A percentile compares a stretch with the other conserved stretches of the same genome.
phyloP scores from a whole-genome alignment of 2,797 vertebrate species.

The Microhierax caerulescens region DNA sequence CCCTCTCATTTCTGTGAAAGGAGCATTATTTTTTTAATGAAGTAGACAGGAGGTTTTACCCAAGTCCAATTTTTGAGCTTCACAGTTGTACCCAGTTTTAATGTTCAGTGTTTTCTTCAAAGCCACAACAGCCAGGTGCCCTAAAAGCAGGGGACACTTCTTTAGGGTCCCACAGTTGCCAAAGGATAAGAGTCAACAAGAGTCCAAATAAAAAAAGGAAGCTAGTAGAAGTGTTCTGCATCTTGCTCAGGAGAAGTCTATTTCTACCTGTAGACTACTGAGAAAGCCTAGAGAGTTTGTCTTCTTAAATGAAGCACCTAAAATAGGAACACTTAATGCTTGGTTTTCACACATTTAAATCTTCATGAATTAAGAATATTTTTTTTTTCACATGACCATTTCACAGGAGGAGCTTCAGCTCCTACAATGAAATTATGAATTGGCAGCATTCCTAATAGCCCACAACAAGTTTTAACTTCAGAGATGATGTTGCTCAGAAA shows the following conservation, averaged over 20 bases:
- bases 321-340: not conserved
- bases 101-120: not conserved
- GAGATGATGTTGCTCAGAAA: not conserved
- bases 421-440: not conserved
- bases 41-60: not conserved
- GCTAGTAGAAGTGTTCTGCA: not conserved
- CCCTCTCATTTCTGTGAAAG: not conserved
- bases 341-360: not conserved
- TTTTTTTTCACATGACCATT: not conserved
- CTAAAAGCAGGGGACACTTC: not conserved
- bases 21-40: not conserved
- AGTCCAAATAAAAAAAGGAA: not conserved
- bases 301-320: not conserved
- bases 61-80: not conserved
- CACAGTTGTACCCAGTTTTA: not conserved
- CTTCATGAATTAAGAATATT: not conserved
- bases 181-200: not conserved
- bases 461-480: not conserved
- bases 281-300: not conserved
- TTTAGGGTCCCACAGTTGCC: not conserved
- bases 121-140: not conserved
- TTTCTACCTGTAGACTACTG: not conserved
- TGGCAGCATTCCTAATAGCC: not conserved
- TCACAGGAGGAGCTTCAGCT: not conserved
- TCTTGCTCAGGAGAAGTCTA: not conserved